Conservation (phyloP, 2,888 invertebrate species). For the Cotesia congregata region DNA sequence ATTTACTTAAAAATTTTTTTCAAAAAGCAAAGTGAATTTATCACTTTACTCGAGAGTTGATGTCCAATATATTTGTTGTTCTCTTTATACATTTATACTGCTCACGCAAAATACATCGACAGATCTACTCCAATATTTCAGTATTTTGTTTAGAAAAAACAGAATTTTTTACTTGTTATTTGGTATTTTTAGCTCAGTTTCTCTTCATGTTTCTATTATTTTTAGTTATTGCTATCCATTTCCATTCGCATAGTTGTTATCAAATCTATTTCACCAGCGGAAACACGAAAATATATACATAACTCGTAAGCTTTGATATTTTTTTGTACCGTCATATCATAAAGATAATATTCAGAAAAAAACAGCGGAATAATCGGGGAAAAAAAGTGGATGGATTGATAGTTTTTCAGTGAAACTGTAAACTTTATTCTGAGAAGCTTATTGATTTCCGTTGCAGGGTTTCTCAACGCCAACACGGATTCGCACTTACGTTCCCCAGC, state of each 20-base stretch:
- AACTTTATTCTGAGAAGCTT: neutral
- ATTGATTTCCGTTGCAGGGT: slow-evolving; percentile 73
- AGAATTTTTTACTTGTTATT: neutral
- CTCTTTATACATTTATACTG: neutral
- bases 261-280: slow-evolving; percentile 7
- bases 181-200: neutral
- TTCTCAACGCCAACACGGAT: slow-evolving; percentile 90
- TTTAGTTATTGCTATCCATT: slow-evolving; percentile 4
- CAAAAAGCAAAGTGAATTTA: slow-evolving; percentile 30
- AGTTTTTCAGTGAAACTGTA: neutral
- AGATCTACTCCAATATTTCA: slow-evolving; percentile 14
- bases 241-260: slow-evolving; percentile 11
- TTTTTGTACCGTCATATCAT: neutral
- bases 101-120: slow-evolving; percentile 14
- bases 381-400: neutral
- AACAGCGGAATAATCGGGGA: neutral
- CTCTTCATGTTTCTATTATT: slow-evolving; percentile 11
- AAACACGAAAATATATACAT: neutral
- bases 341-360: neutral
- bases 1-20: neutral
- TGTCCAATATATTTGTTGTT: slow-evolving; percentile 13
- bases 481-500: slow-evolving; percentile 88
- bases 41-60: slow-evolving; percentile 24
- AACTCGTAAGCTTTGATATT: neutral
- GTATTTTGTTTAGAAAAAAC: neutral